Conservation (phyloP, 1,140 invertebrate genomes). For the Orchesella cincta region DNA sequence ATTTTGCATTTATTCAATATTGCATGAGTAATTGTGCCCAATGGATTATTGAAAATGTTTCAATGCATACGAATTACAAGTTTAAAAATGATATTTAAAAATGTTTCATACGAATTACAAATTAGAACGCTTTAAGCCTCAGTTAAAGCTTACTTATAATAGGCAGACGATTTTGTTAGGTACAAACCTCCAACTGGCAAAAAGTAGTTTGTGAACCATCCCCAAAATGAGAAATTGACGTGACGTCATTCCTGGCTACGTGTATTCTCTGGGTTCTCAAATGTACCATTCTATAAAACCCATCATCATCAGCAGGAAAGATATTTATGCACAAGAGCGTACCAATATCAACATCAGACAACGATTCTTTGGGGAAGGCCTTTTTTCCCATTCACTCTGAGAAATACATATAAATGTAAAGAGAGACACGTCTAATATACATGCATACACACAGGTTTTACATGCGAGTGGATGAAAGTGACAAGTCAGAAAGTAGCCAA, state of each 20-base stretch:
- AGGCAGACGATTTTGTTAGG: not conserved
- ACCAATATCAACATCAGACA: too few species aligned
- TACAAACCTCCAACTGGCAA: not conserved
- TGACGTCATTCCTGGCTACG: conserved; percentile 39
- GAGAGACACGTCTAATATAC: too few species aligned
- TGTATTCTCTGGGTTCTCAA: conserved; percentile 24
- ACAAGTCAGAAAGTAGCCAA: too few species aligned
- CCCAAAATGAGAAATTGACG: not conserved
- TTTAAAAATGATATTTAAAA: not conserved
- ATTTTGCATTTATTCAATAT: not conserved
- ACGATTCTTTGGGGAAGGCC: too few species aligned
- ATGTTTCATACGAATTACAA: not conserved
- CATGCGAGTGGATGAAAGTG: too few species aligned
- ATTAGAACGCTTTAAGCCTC: not conserved
- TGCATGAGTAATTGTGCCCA: too few species aligned
- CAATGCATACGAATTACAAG: too few species aligned
- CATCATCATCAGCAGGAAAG: too few species aligned
- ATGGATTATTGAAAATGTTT: not conserved
- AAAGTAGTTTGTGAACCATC: not conserved
- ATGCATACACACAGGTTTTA: too few species aligned
- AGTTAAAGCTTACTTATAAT: not conserved
- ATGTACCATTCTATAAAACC: not conserved
- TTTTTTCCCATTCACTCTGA: too few species aligned
- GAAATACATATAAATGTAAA: too few species aligned
- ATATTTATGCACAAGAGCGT: too few species aligned